Conservation (phyloP, 2,797 vertebrate species). For the Melanotaenia boesemani region DNA sequence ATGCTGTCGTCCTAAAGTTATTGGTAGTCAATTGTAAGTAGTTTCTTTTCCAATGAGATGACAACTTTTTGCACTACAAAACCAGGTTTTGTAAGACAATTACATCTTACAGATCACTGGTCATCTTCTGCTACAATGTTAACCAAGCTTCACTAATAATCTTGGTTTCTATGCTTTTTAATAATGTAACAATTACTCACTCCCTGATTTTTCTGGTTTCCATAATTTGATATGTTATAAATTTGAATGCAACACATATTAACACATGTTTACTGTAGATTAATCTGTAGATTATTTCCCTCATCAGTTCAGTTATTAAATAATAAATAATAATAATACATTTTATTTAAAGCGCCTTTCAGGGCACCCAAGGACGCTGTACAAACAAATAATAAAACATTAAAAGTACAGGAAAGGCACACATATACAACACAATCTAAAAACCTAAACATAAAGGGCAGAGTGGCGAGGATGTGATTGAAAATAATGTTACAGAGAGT, state of each 20-base stretch:
- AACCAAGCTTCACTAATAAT: conserved; percentile 32
- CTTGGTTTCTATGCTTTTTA: conserved; percentile 5
- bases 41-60: conserved; percentile 61
- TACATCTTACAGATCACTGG: conserved; percentile 43
- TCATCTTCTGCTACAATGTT: conserved; percentile 33
- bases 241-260: conserved; percentile 6
- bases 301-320: neutral
- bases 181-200: conserved; percentile 7
- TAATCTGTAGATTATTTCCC: too few species aligned
- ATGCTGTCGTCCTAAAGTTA: conserved; percentile 69
- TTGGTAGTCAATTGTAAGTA: conserved; percentile 64
- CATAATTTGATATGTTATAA: conserved; percentile 12
- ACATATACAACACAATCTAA: too few species aligned
- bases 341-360: too few species aligned
- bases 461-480: too few species aligned
- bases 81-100: conserved; percentile 60
- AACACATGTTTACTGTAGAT: too few species aligned
- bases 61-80: conserved; percentile 59
- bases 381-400: too few species aligned
- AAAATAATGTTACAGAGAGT: too few species aligned
- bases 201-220: neutral
- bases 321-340: too few species aligned
- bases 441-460: too few species aligned
- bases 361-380: too few species aligned
- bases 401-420: too few species aligned